Conservation (phyloP, 2,113 vertebrate genomes). For the Phylloscopus trochilus region DNA sequence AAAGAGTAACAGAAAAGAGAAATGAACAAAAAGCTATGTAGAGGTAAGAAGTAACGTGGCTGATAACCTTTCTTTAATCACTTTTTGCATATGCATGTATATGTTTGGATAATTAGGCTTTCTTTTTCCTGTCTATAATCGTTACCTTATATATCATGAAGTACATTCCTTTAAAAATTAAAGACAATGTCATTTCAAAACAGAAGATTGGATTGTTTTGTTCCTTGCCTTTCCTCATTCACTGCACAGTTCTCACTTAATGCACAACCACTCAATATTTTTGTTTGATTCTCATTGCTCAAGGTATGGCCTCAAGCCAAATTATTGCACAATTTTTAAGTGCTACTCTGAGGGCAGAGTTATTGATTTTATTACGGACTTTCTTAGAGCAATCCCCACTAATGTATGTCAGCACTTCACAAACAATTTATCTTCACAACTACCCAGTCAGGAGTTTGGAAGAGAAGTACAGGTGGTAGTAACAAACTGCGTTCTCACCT, state of each 20-base stretch:
- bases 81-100: background rate
- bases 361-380: background rate
- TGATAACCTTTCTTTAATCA: background rate
- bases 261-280: background rate
- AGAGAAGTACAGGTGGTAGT: background rate
- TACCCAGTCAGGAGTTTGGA: background rate
- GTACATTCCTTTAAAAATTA: background rate
- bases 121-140: background rate
- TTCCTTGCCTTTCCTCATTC: background rate
- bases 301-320: slow-evolving; percentile 8
- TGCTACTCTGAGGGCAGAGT: background rate
- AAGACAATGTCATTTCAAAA: background rate
- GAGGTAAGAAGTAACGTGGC: background rate
- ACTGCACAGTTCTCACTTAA: background rate
- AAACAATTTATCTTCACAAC: slow-evolving; percentile 14
- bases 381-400: background rate
- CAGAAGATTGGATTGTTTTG: background rate
- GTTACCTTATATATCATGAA: background rate
- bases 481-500: background rate
- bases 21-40: background rate
- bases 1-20: background rate
- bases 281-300: slow-evolving; percentile 12
- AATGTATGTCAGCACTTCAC: background rate
- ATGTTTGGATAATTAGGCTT: background rate
- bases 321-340: background rate